Percentiles rank a stretch among this genome's conserved stretches.
Conservation (phyloP, 2,888 invertebrate species). For the Limnephilus rhombicus region DNA sequence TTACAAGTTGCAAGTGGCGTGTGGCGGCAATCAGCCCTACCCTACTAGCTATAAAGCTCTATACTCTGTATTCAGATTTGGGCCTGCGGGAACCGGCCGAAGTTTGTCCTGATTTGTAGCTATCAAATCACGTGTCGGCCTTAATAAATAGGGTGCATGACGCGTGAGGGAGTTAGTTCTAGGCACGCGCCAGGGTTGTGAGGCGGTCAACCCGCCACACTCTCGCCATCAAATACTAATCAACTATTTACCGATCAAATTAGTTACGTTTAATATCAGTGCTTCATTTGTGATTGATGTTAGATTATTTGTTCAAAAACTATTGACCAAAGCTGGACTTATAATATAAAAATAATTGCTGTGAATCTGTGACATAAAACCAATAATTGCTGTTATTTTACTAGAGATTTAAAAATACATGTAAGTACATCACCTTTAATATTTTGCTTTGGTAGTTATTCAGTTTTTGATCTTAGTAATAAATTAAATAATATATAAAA, state of each 20-base stretch:
- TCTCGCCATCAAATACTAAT: constrained; percentile 21
- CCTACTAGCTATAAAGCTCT: neutral
- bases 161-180: constrained; percentile 60
- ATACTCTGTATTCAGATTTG: constrained; percentile 19
- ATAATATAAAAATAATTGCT: neutral
- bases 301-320: neutral
- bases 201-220: constrained; percentile 41
- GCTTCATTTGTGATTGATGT: constrained; percentile 19
- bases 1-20: neutral
- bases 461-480: neutral
- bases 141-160: constrained; percentile 65
- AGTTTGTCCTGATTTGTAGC: constrained; percentile 30
- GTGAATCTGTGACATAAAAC: neutral
- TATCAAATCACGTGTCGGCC: constrained; percentile 55
- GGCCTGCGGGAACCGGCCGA: neutral
- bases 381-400: neutral
- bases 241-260: constrained; percentile 31
- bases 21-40: neutral
- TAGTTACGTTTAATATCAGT: constrained; percentile 9
- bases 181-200: constrained; percentile 59
- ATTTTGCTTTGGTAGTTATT: neutral
- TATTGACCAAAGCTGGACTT: neutral
- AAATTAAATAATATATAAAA: neutral
- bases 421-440: neutral
- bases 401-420: neutral